A percentile compares a stretch with the other conserved stretches of the same genome.
Evolutionary conservation across 2,888 invertebrate species (phyloP).

Genomic region (Drosophila merina): DNA sequence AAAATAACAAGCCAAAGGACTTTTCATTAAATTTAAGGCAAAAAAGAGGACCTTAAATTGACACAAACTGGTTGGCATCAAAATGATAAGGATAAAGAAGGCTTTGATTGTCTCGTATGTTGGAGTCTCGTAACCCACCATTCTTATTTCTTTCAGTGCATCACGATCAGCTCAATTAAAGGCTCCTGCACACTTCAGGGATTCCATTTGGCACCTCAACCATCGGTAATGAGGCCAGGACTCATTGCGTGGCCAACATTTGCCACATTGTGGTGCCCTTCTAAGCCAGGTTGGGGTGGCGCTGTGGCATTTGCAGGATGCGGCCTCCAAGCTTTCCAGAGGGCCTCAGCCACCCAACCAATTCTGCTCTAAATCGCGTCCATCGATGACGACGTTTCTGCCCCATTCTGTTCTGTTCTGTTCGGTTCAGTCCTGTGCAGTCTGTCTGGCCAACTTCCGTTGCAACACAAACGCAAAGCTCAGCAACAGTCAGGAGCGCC

Average conservation of each 20-base stretch:
- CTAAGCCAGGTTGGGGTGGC: background rate
- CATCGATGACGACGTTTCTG: slow-evolving; percentile 25
- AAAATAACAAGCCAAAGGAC: background rate
- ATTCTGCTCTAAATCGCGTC: slow-evolving; percentile 19
- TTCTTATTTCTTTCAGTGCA: background rate
- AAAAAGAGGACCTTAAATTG: background rate
- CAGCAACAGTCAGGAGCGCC: background rate
- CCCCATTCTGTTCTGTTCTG: slow-evolving; percentile 9
- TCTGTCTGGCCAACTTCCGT: slow-evolving; percentile 62
- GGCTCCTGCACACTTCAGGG: background rate
- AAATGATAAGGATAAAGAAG: background rate
- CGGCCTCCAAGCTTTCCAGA: background rate
- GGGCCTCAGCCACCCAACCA: background rate
- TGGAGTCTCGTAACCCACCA: background rate
- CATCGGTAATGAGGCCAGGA: slow-evolving; percentile 26
- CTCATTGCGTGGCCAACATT: slow-evolving; percentile 10
- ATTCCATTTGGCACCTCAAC: slow-evolving; percentile 20
- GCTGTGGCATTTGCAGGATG: background rate
- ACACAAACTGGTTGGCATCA: background rate
- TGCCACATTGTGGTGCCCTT: slow-evolving; percentile 17
- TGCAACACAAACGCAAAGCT: slow-evolving; percentile 22
- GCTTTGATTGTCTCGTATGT: background rate
- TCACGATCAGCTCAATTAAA: background rate
- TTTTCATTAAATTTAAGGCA: background rate
- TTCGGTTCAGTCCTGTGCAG: slow-evolving; percentile 4